Evolutionary conservation across 1,140 invertebrate species (phyloP).

Genomic region (Macrotrachela quadricornifera): DNA sequence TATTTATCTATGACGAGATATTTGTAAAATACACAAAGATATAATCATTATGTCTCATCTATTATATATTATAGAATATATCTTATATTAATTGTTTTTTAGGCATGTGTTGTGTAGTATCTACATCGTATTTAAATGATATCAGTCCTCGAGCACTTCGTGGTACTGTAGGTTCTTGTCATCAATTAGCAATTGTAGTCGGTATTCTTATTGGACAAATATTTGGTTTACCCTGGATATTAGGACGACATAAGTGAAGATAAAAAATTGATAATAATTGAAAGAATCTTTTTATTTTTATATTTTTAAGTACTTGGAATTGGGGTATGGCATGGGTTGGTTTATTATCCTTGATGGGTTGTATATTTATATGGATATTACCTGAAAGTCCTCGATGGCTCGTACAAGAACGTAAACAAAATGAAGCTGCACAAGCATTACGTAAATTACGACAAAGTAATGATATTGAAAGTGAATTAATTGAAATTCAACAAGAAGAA

Average conservation of each 20-base stretch:
- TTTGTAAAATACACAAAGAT: too few relatives aligned
- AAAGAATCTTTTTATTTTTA: neutral
- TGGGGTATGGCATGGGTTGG: neutral
- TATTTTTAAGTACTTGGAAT: neutral
- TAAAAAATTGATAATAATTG: neutral
- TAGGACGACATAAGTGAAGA: slow-evolving; percentile 44
- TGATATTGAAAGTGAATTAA: slow-evolving; percentile 13
- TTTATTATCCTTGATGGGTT: neutral
- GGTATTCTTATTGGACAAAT: slow-evolving; percentile 48
- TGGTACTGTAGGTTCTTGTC: slow-evolving; percentile 60
- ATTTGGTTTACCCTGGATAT: slow-evolving; percentile 34
- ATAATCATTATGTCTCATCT: too few relatives aligned
- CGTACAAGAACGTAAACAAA: neutral
- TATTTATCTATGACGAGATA: too few relatives aligned
- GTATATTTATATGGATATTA: neutral
- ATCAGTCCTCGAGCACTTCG: slow-evolving; percentile 56
- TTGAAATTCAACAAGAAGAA: slow-evolving; percentile 6
- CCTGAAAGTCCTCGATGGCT: neutral
- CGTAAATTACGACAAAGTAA: slow-evolving; percentile 38
- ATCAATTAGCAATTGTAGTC: slow-evolving; percentile 64
- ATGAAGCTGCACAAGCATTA: slow-evolving; percentile 39
- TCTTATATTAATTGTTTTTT: too few relatives aligned
- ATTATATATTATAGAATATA: too few relatives aligned
- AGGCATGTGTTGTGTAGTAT: slow-evolving; percentile 38
- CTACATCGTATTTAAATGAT: slow-evolving; percentile 64